Percentiles rank a stretch among this genome's conserved stretches.
Conservation (phyloP, 2,113 vertebrate species). For the Felis catus region DNA sequence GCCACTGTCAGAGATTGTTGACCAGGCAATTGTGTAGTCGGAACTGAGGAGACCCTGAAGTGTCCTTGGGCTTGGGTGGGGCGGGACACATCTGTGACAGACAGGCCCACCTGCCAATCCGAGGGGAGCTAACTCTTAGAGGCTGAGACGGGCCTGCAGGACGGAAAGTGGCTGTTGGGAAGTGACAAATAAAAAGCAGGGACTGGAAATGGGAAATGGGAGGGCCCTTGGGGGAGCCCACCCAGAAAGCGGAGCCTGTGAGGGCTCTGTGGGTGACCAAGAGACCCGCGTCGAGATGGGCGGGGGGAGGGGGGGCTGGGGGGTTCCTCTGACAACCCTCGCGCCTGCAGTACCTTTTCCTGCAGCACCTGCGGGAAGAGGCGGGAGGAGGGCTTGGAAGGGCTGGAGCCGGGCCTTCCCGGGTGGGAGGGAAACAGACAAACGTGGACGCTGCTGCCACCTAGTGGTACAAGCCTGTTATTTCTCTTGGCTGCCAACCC, state of each 20-base stretch:
- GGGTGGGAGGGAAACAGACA: background rate
- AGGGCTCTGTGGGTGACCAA: background rate
- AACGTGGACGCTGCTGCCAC: conserved; percentile 35
- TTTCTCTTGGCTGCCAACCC: background rate
- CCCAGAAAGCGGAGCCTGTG: background rate
- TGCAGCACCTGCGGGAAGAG: background rate
- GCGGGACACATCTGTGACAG: background rate
- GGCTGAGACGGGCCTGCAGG: too few species aligned
- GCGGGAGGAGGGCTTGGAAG: background rate
- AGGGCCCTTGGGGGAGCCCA: background rate
- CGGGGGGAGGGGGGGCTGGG: too few species aligned
- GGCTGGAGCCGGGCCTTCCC: background rate
- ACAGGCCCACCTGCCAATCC: conserved; percentile 37
- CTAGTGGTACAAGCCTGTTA: background rate
- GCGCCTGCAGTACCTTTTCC: background rate
- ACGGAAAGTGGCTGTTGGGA: background rate
- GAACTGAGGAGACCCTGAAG: conserved; percentile 27
- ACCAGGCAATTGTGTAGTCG: background rate
- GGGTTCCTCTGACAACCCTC: background rate
- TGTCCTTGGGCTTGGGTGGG: conserved; percentile 45
- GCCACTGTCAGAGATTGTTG: background rate
- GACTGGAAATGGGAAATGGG: background rate
- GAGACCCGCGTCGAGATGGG: background rate
- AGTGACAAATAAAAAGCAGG: background rate
- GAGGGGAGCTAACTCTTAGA: background rate